Percentiles rank a stretch among this genome's conserved stretches.
Conservation (phyloP, 2,797 vertebrate species). For the Sebastes nivosus region DNA sequence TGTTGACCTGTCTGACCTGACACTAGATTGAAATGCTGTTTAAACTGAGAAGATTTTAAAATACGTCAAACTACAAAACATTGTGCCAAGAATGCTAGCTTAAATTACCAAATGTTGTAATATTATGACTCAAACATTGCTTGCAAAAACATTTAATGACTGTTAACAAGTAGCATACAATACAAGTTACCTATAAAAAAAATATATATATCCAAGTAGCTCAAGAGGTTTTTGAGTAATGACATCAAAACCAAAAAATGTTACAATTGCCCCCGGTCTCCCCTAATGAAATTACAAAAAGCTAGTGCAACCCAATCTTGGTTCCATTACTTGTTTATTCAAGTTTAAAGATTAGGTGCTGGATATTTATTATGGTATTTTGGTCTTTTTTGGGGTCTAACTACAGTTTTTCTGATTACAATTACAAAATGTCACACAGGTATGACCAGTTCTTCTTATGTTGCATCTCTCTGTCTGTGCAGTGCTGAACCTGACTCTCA, state of each 20-base stretch:
- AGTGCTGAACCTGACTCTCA: constrained; percentile 96
- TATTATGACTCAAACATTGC: too few species aligned
- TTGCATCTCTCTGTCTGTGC: constrained; percentile 21
- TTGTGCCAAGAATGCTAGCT: background rate
- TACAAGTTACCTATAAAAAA: too few species aligned
- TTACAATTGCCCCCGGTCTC: too few species aligned
- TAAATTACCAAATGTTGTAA: background rate
- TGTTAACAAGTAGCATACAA: too few species aligned
- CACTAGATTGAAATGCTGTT: background rate
- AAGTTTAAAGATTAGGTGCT: background rate
- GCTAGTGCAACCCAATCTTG: background rate
- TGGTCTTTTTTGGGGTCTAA: background rate
- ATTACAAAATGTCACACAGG: background rate
- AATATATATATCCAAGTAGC: too few species aligned
- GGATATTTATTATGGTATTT: background rate
- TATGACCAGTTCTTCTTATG: background rate
- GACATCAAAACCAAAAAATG: too few species aligned
- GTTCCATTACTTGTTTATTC: background rate
- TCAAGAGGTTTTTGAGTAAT: too few species aligned
- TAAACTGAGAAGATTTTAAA: background rate
- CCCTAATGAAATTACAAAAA: background rate
- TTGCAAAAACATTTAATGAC: too few species aligned
- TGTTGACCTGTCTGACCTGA: background rate
- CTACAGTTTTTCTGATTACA: background rate
- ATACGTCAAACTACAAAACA: background rate